Conservation (phyloP, 2,888 invertebrate species). For the Campopleginae sp. region DNA sequence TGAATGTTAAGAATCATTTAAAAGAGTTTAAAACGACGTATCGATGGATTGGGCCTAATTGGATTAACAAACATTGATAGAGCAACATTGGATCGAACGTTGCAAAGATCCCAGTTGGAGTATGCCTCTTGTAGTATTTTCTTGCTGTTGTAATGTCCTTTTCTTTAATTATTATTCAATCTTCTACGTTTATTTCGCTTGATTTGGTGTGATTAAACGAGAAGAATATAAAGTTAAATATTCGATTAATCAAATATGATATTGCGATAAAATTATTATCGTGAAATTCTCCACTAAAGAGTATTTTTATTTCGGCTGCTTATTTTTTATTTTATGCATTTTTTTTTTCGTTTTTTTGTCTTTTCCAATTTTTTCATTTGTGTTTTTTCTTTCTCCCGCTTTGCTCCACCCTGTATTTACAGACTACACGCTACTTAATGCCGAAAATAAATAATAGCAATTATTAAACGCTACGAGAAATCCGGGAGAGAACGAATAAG, state of each 20-base stretch:
- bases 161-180: conserved; percentile 14
- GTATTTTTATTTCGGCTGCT: conserved; percentile 48
- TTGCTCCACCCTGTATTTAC: conserved; percentile 63
- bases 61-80: conserved; percentile 14
- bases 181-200: not conserved
- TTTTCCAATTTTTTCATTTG: conserved; percentile 1
- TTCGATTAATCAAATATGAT: conserved; percentile 56
- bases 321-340: conserved; percentile 4
- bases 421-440: conserved; percentile 62
- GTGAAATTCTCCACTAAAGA: conserved; percentile 55
- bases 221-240: conserved; percentile 59
- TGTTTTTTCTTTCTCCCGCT: conserved; percentile 15
- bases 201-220: conserved; percentile 49
- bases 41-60: not conserved
- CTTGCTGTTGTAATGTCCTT: conserved; percentile 22
- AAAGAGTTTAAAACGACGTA: conserved; percentile 16
- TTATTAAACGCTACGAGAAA: conserved; percentile 52
- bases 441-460: conserved; percentile 54
- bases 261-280: conserved; percentile 64
- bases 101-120: conserved; percentile 21
- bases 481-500: conserved; percentile 23
- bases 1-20: not conserved
- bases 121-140: conserved; percentile 15
- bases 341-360: too few relatives aligned
- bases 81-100: conserved; percentile 23